These are phyloP conservation scores for Clostera curtula DNA, from an alignment of 2,888 invertebrate genomes.

Conservation along the genomic window DNA sequence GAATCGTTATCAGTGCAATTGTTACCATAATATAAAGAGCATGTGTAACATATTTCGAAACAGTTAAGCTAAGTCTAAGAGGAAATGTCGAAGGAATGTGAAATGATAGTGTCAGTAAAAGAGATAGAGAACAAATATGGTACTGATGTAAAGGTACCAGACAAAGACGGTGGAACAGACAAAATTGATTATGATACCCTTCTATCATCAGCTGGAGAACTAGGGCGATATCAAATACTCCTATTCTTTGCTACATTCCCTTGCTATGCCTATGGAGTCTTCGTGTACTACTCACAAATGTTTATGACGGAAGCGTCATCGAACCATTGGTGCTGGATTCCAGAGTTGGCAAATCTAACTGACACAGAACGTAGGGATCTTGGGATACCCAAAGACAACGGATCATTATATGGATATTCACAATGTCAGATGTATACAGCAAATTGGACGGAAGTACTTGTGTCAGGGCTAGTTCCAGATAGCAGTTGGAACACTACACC, in stretches of 20 bases:
- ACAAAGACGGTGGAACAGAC: constrained; percentile 1
- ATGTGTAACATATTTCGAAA: too few species aligned
- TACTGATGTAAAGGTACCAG: background rate
- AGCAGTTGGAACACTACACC: constrained; percentile 32
- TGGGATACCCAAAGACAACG: constrained; percentile 30
- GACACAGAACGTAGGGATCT: constrained; percentile 29
- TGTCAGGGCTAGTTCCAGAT: constrained; percentile 25
- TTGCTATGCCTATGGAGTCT: constrained; percentile 34
- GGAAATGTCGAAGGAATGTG: constrained; percentile 11
- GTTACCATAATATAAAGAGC: too few species aligned
- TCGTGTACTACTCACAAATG: constrained; percentile 34
- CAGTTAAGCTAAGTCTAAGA: too few species aligned
- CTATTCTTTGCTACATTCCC: constrained; percentile 34
- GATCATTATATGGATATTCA: constrained; percentile 37
- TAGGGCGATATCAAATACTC: constrained; percentile 33
- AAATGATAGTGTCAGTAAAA: constrained; percentile 3
- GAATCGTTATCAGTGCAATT: too few species aligned
- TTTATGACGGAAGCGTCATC: constrained; percentile 39
- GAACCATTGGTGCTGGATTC: constrained; percentile 41
- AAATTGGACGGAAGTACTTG: constrained; percentile 42
- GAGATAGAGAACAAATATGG: constrained; percentile 10
- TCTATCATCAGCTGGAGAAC: constrained; percentile 34
- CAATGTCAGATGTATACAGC: constrained; percentile 35
- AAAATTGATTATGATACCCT: constrained; percentile 35
- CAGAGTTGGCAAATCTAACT: constrained; percentile 35